phyloP scores from a whole-genome alignment of 2,888 invertebrate species.

The Diarsia mendica region DNA sequence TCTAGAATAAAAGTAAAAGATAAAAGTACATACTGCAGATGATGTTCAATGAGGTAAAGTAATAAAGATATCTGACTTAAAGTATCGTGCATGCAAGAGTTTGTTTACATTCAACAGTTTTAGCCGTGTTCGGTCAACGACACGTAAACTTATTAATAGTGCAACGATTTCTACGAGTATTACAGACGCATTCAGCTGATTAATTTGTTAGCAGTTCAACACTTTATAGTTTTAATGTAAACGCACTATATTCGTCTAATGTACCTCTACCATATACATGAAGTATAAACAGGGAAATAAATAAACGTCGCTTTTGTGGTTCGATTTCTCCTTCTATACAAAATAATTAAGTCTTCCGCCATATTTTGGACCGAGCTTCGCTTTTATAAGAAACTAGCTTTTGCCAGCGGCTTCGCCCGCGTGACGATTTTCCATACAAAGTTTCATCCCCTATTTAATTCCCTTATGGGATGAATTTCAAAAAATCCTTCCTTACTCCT shows the following conservation, averaged over 20 bases:
- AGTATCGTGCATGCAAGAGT: conserved; percentile 35
- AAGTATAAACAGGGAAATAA: neutral
- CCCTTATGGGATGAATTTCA: too few species aligned
- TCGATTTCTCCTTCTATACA: neutral
- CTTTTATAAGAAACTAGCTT: conserved; percentile 3
- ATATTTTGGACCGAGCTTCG: conserved; percentile 4
- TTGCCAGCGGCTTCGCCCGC: too few species aligned
- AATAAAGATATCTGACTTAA: conserved; percentile 14
- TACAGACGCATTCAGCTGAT: conserved; percentile 25
- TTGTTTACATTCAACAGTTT: conserved; percentile 48
- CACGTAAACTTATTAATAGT: conserved; percentile 43
- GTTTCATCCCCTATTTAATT: too few species aligned
- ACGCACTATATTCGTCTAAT: neutral
- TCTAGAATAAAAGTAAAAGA: conserved; percentile 48
- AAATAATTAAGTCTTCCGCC: neutral
- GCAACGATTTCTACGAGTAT: conserved; percentile 37
- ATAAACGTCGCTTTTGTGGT: neutral
- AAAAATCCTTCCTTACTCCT: too few species aligned
- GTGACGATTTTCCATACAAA: too few species aligned
- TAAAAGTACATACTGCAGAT: conserved; percentile 23
- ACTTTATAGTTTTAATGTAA: conserved; percentile 8
- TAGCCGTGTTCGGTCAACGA: conserved; percentile 48
- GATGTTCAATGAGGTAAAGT: conserved; percentile 22
- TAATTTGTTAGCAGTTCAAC: neutral
- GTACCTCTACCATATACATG: neutral